Base-by-base conservation (phyloP, 2,888 invertebrate species). In the Gymnocheta viridis region DNA sequence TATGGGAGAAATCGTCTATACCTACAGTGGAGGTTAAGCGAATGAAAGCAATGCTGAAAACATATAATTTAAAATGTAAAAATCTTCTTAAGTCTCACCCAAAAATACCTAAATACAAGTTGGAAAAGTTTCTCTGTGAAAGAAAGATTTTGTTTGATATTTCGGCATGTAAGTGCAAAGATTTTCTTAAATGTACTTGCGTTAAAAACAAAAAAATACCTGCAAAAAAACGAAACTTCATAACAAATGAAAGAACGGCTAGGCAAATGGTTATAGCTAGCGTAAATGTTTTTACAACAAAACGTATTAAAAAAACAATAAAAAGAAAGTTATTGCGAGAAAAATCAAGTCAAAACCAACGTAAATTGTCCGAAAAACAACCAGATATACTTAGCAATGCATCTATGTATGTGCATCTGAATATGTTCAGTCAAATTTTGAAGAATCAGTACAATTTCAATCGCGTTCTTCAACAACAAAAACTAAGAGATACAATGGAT, bases 141-240 rank as follows among this genome's bases (percentile, higher is more conserved):
- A 67, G 49, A 49, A 67, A 67, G 32, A 67, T 44, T 19, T 67
- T 67, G 32, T 67, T 49, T 49, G 66, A 67, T 51, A 49, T 67
- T 19, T 67, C 49, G 29, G 49, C 66, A 67, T 51, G 66, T 67
- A 49, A 67, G 22, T 67, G 49, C 22, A 32, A 49, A 67, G 35
- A 51, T 32, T 67, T 67, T 66, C 44, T 66, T 24, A 47, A 47
- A 66, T 47, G 64, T 47, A 2, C n/a, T 29, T 66, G 64, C 47
- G 17, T 47, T 64, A 44, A 64, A 64, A 64, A 64, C 22, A 64
- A 66, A 66, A n/a, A n/a, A 62, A 41, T 41, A 24, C 41, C 22
- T 41, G 41, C 1, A 41, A 62, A 24, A 62, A 41, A 60, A 17
- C 19, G 35, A 60, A 60, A 35, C 22, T 60, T 60, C 7, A 60